Conservation (phyloP, 2,113 vertebrate species). For the Bungarus multicinctus region DNA sequence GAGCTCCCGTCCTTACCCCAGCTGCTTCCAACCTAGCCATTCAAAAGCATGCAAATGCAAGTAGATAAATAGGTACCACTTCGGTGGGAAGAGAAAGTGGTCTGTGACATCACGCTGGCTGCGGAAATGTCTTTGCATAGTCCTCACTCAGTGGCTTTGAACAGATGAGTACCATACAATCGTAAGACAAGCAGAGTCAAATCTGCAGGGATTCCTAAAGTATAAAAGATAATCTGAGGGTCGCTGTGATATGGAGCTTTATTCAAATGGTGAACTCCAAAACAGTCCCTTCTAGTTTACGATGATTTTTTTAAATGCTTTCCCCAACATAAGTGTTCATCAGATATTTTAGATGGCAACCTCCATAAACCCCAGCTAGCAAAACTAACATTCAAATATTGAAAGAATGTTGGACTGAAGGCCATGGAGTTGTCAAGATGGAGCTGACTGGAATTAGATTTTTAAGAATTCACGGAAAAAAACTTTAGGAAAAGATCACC, state of each 20-base stretch:
- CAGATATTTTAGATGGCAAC: neutral
- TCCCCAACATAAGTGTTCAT: neutral
- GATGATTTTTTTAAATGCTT: neutral
- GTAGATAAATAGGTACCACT: neutral
- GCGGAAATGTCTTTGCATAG: neutral
- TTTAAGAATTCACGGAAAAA: neutral
- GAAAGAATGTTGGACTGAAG: neutral
- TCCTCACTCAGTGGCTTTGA: neutral
- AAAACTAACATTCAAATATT: neutral
- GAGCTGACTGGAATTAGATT: neutral
- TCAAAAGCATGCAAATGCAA: neutral
- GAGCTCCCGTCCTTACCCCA: neutral
- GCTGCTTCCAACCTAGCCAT: neutral
- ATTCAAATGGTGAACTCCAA: neutral
- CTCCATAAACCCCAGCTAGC: neutral
- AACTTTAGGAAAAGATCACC: neutral
- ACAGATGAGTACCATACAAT: neutral
- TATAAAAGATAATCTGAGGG: neutral
- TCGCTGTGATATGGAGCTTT: neutral
- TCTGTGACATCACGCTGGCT: neutral
- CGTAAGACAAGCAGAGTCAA: neutral
- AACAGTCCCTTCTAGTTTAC: neutral
- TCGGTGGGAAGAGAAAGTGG: neutral
- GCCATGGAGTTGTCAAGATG: neutral
- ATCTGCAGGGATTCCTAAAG: neutral